These are phyloP conservation scores for Apeira syringaria DNA, from an alignment of 2,888 invertebrate species.

Conservation along the genomic window DNA sequence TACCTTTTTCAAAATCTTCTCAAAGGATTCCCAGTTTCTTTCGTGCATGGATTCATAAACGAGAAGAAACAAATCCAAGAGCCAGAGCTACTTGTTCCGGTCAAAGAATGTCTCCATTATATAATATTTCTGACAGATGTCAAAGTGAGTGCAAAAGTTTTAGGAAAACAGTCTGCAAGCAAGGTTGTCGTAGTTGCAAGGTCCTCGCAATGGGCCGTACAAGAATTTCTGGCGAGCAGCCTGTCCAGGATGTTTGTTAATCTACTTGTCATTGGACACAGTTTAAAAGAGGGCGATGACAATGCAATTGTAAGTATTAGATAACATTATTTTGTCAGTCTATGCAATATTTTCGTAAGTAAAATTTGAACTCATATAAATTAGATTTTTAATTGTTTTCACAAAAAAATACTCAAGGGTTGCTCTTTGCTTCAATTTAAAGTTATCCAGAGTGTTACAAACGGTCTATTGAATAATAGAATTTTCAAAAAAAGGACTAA, in stretches of 20 bases:
- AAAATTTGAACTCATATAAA: too few relatives aligned
- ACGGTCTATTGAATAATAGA: too few relatives aligned
- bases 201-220: conserved; percentile 89
- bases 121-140: conserved; percentile 88
- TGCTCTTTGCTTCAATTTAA: too few relatives aligned
- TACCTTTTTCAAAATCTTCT: conserved; percentile 84
- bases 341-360: too few relatives aligned
- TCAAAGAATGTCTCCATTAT: conserved; percentile 84
- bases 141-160: conserved; percentile 78
- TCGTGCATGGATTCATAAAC: conserved; percentile 85
- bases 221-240: conserved; percentile 86
- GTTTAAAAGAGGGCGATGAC: conserved; percentile 80
- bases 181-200: conserved; percentile 87
- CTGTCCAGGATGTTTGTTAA: conserved; percentile 87
- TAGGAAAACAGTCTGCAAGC: conserved; percentile 85
- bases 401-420: too few relatives aligned
- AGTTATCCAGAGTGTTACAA: too few relatives aligned
- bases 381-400: too few relatives aligned
- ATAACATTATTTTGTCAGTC: too few relatives aligned
- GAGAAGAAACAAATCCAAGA: conserved; percentile 71
- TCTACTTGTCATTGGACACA: conserved; percentile 87
- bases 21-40: conserved; percentile 79
- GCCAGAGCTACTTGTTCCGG: conserved; percentile 62
- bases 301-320: conserved; percentile 64
- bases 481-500: too few relatives aligned